Evolutionary conservation across 2,888 invertebrate species (phyloP), one percentile per base, ranked within the genome.

Genomic region (Drosophila atroscutellata): DNA sequence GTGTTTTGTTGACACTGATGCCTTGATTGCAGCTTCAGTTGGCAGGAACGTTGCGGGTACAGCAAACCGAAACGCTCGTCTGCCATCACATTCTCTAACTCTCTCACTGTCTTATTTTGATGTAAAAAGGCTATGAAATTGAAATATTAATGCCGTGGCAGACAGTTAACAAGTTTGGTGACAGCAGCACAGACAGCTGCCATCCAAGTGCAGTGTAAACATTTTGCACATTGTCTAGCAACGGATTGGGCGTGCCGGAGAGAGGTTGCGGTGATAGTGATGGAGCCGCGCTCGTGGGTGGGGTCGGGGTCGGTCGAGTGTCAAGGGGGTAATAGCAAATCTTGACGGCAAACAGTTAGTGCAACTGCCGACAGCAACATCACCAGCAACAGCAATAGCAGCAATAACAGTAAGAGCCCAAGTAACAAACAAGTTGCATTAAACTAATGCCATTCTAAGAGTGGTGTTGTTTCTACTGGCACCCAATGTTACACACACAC

Each of bases 181-280:
- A 64, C 65, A 76, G 57, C 30, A 66, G 63, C 30, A 69, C 70
- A 67, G 54, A 26, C 37, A 57, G 56, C 69, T 79, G 72, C 56
- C 59, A 51, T 64, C 51, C 76, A 63, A 85, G 86, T 83, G 86
- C 71, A 72, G 68, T 64, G 81, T 60, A 86, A 82, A 82, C 80
- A 86, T 51, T 83, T 86, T 80, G 59, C 79, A 75, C 70, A 83
- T 62, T 80, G 83, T 80, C 75, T 68, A 26, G 65, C 30, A 32
- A 47, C 37, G 65, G 49, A 36, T 32, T 15, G 47, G 30, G 18
- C n/a, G 24, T 20, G 64, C 34, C 63, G 37, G 11, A 6, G 18
- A 18, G 64, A 30, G 64, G 36, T 18, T 26, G 47, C 20, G 20
- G 45, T 20, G 45, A 3, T 20, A 7, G 13, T 20, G 13, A 20